Evolutionary conservation across 1,140 invertebrate species (phyloP).

Genomic region (Cyrtorhinus lividipennis): DNA sequence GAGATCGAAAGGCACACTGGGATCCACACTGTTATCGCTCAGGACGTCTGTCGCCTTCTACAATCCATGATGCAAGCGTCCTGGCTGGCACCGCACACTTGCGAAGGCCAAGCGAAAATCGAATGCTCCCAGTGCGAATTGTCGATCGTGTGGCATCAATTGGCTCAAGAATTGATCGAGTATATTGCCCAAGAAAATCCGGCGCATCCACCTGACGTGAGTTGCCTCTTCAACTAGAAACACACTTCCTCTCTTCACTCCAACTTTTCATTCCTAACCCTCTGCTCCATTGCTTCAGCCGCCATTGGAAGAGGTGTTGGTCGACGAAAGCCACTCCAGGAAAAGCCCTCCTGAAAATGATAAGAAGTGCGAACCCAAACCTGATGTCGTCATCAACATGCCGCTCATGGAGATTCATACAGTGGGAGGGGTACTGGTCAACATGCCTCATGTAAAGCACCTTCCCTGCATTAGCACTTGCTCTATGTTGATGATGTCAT

Average conservation of each 20-base stretch:
- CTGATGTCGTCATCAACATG: slow-evolving; percentile 47
- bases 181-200: slow-evolving; percentile 61
- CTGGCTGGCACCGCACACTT: slow-evolving; percentile 21
- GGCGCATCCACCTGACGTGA: slow-evolving; percentile 62
- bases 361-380: slow-evolving; percentile 44
- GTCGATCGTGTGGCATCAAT: slow-evolving; percentile 83
- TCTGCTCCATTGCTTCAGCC: no score
- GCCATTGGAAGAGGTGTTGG: slow-evolving; percentile 39
- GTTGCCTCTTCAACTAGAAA: no score
- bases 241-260: neutral
- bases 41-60: slow-evolving; percentile 60
- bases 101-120: slow-evolving; percentile 27
- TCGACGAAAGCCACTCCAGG: slow-evolving; percentile 38
- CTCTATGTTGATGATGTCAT: no score
- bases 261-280: no score
- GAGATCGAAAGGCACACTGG: slow-evolving; percentile 71
- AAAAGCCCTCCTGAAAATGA: slow-evolving; percentile 49
- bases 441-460: slow-evolving; percentile 72
- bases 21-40: slow-evolving; percentile 57
- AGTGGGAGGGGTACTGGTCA: slow-evolving; percentile 66
- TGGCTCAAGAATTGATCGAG: slow-evolving; percentile 62
- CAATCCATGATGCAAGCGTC: slow-evolving; percentile 52
- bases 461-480: slow-evolving; percentile 18
- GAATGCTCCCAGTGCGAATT: slow-evolving; percentile 88
- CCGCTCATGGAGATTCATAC: slow-evolving; percentile 50